Conservation (phyloP, 2,113 vertebrate genomes). For the Heliornis fulica region DNA sequence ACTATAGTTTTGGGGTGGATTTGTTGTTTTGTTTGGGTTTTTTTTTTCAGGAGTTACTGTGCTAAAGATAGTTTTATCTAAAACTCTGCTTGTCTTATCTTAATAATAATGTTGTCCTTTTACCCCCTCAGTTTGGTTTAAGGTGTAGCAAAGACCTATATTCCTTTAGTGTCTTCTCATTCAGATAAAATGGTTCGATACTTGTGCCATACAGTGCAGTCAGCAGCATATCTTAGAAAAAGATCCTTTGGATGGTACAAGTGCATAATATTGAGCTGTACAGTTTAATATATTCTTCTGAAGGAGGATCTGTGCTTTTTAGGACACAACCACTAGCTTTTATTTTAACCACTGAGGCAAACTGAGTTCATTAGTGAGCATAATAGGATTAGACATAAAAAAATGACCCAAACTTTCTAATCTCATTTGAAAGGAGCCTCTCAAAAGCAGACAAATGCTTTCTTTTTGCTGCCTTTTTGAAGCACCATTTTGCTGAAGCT, state of each 20-base stretch:
- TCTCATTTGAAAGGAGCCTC: conserved; percentile 56
- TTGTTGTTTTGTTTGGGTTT: no score
- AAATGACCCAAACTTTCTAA: conserved; percentile 55
- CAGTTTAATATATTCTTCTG: conserved; percentile 20
- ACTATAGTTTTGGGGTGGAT: background rate
- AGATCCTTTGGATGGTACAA: background rate
- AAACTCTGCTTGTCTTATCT: conserved; percentile 49
- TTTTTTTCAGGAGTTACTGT: conserved; percentile 21
- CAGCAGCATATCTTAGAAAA: background rate
- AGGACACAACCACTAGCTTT: conserved; percentile 35
- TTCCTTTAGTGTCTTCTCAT: conserved; percentile 52
- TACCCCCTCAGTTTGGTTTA: conserved; percentile 26
- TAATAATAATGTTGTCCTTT: conserved; percentile 42
- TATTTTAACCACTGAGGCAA: conserved; percentile 57
- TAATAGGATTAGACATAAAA: conserved; percentile 67
- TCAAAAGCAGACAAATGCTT: conserved; percentile 54
- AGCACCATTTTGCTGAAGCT: conserved; percentile 6
- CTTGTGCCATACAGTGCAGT: background rate
- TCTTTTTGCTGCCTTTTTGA: conserved; percentile 50
- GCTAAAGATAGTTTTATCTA: conserved; percentile 38
- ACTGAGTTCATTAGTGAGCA: conserved; percentile 61
- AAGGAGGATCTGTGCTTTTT: conserved; percentile 49
- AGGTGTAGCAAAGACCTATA: conserved; percentile 44
- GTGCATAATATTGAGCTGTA: background rate
- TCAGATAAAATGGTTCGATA: conserved; percentile 33